Evolutionary conservation across 2,113 vertebrate genomes (phyloP).

Genomic region (Lycaon pictus): DNA sequence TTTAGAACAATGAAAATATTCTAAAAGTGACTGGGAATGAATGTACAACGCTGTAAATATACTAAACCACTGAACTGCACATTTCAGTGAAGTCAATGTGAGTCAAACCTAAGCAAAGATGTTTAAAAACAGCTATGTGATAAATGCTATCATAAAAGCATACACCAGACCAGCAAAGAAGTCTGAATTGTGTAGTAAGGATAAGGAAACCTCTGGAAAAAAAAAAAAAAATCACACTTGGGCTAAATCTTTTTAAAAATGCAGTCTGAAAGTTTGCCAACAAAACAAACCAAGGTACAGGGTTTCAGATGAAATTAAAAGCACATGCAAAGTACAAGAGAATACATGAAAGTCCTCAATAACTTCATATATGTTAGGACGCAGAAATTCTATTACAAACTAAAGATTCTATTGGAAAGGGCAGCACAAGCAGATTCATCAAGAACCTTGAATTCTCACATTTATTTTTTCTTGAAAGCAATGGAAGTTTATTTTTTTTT

Average conservation of each 20-base stretch:
- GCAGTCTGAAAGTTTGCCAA: too few species aligned
- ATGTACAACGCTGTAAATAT: neutral
- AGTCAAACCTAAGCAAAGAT: neutral
- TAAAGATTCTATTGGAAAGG: neutral
- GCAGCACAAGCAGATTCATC: neutral
- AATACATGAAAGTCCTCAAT: neutral
- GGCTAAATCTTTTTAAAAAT: neutral
- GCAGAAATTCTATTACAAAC: neutral
- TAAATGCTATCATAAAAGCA: neutral
- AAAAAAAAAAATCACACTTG: neutral
- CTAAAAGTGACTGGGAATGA: neutral
- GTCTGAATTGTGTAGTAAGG: neutral
- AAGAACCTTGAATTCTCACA: neutral
- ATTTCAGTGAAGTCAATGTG: neutral
- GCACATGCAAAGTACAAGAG: neutral
- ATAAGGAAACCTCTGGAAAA: neutral
- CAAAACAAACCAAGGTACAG: neutral
- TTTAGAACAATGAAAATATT: neutral
- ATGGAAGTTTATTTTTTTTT: neutral
- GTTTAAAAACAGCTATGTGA: neutral
- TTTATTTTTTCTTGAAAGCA: neutral
- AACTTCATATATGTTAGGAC: neutral
- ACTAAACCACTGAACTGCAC: neutral
- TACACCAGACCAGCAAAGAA: neutral
- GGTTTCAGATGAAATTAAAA: neutral